A percentile compares a stretch with the other conserved stretches of the same genome.
Conservation (phyloP, 92 coral and sea anemone genomes). For the Epizoanthus stellaris region DNA sequence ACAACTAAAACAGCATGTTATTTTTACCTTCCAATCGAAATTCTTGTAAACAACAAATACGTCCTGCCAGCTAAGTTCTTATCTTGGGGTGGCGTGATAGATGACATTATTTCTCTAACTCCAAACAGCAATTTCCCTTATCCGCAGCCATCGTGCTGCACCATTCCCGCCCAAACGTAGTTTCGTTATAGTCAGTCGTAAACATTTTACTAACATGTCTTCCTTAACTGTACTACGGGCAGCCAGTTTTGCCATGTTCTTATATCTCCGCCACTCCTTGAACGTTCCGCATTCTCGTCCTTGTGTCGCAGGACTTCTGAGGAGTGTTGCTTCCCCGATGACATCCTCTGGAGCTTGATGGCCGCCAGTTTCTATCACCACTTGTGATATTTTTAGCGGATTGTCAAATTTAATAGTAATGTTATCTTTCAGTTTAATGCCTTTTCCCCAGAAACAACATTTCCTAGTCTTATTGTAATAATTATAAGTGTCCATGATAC, state of each 20-base stretch:
- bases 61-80: too few species aligned
- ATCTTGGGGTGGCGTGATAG: too few species aligned
- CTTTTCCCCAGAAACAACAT: constrained; percentile 67
- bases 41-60: too few species aligned
- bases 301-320: constrained; percentile 17
- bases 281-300: constrained; percentile 55
- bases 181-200: constrained; percentile 57
- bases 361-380: constrained; percentile 72
- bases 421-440: constrained; percentile 50
- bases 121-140: constrained; percentile 82
- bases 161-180: constrained; percentile 51
- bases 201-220: constrained; percentile 57
- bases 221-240: constrained; percentile 12
- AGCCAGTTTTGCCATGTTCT: constrained; percentile 44
- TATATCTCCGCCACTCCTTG: constrained; percentile 40
- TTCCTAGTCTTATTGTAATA: constrained; percentile 31
- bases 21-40: too few species aligned
- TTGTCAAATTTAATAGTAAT: constrained; percentile 55
- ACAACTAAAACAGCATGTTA: too few species aligned
- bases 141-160: constrained; percentile 60
- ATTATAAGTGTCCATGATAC: constrained; percentile 49
- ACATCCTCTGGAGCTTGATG: constrained; percentile 67
- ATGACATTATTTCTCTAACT: not conserved
- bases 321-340: constrained; percentile 66
- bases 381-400: constrained; percentile 36